Evolutionary conservation across 1,140 invertebrate genomes (phyloP).

Genomic region (Pogonomyrmex barbatus): DNA sequence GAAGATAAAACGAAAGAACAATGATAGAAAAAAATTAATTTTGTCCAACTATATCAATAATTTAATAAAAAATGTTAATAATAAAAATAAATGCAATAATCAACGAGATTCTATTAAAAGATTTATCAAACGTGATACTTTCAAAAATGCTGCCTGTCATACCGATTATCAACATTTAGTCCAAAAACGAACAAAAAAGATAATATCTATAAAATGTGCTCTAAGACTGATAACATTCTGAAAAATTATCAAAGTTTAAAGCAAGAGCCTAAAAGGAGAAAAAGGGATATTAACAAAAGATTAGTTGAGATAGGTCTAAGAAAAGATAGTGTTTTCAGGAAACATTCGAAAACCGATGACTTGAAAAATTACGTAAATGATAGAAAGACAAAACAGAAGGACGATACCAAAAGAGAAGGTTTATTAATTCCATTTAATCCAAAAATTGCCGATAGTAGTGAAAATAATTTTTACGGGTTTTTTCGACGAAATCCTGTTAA

Average conservation of each 20-base stretch:
- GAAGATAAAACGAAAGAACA: not conserved
- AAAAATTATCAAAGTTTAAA: not conserved
- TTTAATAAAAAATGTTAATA: not conserved
- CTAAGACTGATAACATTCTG: not conserved
- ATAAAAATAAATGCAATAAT: not conserved
- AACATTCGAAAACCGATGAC: slow-evolving; percentile 42
- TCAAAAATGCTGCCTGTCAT: not conserved
- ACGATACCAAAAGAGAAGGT: slow-evolving; percentile 31
- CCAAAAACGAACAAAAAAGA: not conserved
- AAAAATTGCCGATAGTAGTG: slow-evolving; percentile 59
- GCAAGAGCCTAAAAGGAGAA: slow-evolving; percentile 3
- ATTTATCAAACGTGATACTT: not conserved
- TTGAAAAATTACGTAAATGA: slow-evolving; percentile 40
- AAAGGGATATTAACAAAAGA: slow-evolving; percentile 4
- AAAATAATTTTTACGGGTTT: slow-evolving; percentile 76
- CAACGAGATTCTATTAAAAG: not conserved
- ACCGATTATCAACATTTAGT: not conserved
- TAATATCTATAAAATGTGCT: not conserved
- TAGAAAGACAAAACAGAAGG: slow-evolving; percentile 46
- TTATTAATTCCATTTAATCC: slow-evolving; percentile 19
- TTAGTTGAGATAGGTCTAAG: not conserved
- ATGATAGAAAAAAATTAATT: not conserved
- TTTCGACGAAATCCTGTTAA: slow-evolving; percentile 58
- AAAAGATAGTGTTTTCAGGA: not conserved
- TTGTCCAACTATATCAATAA: not conserved